A percentile compares a stretch with the other conserved stretches of the same genome.
phyloP scores from a whole-genome alignment of 2,888 invertebrate genomes.

The Torymus texanus region DNA sequence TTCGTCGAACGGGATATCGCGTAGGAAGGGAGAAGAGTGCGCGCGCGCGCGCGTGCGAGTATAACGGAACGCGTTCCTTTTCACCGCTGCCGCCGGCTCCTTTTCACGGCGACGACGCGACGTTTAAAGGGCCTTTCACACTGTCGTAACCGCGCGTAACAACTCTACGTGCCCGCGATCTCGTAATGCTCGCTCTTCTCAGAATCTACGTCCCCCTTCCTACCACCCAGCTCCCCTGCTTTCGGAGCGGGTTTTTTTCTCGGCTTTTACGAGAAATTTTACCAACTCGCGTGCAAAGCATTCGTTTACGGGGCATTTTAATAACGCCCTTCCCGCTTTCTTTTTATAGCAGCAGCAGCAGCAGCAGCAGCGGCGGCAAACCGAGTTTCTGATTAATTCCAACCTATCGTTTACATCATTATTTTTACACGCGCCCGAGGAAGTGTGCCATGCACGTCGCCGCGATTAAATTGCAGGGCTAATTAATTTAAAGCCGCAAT shows the following conservation, averaged over 20 bases:
- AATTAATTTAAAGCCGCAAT: too few relatives aligned
- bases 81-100: conserved; percentile 11
- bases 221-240: background rate
- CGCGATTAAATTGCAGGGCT: too few relatives aligned
- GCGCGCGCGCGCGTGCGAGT: conserved; percentile 21
- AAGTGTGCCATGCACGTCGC: too few relatives aligned
- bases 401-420: too few relatives aligned
- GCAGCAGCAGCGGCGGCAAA: too few relatives aligned
- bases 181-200: conserved; percentile 19
- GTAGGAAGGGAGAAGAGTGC: conserved; percentile 39
- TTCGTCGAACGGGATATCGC: conserved; percentile 53
- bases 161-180: conserved; percentile 31
- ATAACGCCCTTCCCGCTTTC: too few relatives aligned
- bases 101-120: too few relatives aligned
- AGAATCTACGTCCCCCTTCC: background rate
- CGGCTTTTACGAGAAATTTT: conserved; percentile 1
- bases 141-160: conserved; percentile 21
- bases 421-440: too few relatives aligned
- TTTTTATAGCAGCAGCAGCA: too few relatives aligned
- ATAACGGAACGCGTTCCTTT: conserved; percentile 28
- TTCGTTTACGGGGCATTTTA: background rate
- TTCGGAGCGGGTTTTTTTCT: background rate
- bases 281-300: background rate
- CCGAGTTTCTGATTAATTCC: too few relatives aligned
- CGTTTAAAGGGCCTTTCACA: conserved; percentile 40